Conservation (phyloP, 2,797 vertebrate species). For the Protosalanx chinensis region DNA sequence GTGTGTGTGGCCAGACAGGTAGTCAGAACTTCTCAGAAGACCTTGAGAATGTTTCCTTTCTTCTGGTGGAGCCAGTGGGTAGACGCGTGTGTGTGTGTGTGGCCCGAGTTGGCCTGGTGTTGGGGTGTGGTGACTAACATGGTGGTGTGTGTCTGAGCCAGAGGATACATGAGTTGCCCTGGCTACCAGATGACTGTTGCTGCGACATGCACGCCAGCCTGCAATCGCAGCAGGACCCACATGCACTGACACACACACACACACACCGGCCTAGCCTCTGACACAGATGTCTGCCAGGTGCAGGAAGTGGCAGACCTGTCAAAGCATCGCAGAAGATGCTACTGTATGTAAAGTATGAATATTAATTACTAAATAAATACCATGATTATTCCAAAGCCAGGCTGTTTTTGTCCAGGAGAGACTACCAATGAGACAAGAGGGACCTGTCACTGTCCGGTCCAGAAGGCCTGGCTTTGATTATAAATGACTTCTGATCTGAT, state of each 20-base stretch:
- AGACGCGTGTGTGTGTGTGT: conserved; percentile 10
- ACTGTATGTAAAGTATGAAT: conserved; percentile 49
- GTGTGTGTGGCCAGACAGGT: conserved; percentile 2
- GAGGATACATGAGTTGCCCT: conserved; percentile 54
- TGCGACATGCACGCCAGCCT: neutral
- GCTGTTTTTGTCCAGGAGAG: conserved; percentile 34
- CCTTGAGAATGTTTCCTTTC: conserved; percentile 24
- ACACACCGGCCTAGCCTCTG: conserved; percentile 19
- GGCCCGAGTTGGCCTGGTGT: conserved; percentile 35
- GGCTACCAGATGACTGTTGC: conserved; percentile 37
- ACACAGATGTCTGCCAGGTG: conserved; percentile 60
- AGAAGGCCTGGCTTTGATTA: neutral
- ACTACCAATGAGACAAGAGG: conserved; percentile 27
- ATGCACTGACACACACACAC: conserved; percentile 11
- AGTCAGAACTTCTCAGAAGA: conserved; percentile 28
- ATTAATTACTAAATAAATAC: conserved; percentile 57
- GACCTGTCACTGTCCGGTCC: neutral
- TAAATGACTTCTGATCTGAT: neutral
- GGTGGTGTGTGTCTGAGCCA: conserved; percentile 43
- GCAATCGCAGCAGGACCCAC: conserved; percentile 1
- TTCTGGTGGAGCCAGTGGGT: conserved; percentile 6
- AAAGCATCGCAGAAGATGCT: conserved; percentile 39
- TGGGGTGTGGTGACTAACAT: conserved; percentile 51
- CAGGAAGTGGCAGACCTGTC: conserved; percentile 43
- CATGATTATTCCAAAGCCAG: conserved; percentile 56